Base-by-base conservation (phyloP, 2,113 vertebrate genomes). In the Thamnophis sirtalis region DNA sequence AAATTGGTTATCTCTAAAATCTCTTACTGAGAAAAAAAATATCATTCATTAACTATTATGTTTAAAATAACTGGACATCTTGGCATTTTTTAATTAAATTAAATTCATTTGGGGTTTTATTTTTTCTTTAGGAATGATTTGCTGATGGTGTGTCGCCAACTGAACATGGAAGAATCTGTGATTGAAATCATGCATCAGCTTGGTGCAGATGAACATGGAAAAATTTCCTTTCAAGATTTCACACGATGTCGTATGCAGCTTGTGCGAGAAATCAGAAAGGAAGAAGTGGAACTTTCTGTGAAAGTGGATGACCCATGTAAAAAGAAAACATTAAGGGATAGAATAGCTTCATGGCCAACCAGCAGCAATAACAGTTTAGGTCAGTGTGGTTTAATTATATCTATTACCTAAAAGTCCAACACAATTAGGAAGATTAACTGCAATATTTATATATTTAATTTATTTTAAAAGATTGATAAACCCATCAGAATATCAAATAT, bases 141-240 rank as follows among this genome's bases (percentile, higher is more conserved):
- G 95, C 95, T 98, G 93, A 98, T 98, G 98, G 96, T 98, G 84
- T 98, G 98, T 92, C 96, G 97, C 89, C 98, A 98, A 84, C 84
- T 98, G 93, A 98, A 98, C 93, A 98, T 98, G 98, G 98, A 98
- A 92, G 96, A 96, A 0, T 98, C 98, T 68, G 98, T 98, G 43
- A 93, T 94, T 0, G 98, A 98, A 96, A 98, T 98, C 93, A 98
- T 98, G 98, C 97, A 95, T 91, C 98, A 98, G 56, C 96, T 98
- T 92, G 98, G 98, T 49, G 97, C 98, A 26, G 97, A 98, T 85
- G 98, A 98, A 96, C 97, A 96, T n/a, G 98, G 98, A 88, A 98
- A 97, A 94, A 98, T 98, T 93, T 98, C 98, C 93, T 98, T 98
- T 91, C 97, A 98, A 93, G 98, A 98, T 96, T 98, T 98, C 94